A percentile compares a stretch with the other conserved stretches of the same genome.
These are phyloP conservation scores for Conus betulinus DNA, from an alignment of 1,140 invertebrate genomes.

Conservation along the genomic window DNA sequence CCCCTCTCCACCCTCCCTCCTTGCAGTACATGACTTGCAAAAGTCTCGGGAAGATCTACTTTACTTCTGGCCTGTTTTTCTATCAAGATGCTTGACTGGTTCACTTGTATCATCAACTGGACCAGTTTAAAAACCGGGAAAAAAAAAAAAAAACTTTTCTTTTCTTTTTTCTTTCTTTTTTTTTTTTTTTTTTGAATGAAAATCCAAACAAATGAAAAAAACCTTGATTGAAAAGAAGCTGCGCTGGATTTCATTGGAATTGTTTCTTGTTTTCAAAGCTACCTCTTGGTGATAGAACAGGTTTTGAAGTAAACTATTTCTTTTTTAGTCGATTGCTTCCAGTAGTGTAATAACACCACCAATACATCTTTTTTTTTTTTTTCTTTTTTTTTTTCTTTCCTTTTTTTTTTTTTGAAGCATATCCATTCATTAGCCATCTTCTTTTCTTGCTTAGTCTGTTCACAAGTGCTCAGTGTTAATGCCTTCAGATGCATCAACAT, in stretches of 20 bases:
- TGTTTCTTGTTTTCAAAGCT: too few relatives aligned
- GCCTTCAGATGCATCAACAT: neutral
- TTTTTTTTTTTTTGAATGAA: neutral
- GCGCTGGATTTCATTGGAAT: too few relatives aligned
- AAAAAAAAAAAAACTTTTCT: too few relatives aligned
- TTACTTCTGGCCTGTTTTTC: neutral
- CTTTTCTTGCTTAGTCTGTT: neutral
- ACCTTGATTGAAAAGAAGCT: too few relatives aligned
- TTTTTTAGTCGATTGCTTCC: constrained; percentile 3
- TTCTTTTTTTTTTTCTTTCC: too few relatives aligned
- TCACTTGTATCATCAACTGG: too few relatives aligned
- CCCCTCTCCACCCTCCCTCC: too few relatives aligned
- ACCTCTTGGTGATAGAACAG: neutral
- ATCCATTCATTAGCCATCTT: neutral
- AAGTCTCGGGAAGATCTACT: neutral
- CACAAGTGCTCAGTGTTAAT: neutral
- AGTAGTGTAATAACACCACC: neutral
- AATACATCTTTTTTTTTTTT: neutral
- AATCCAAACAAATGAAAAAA: too few relatives aligned
- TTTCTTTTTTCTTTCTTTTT: neutral
- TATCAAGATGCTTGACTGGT: neutral
- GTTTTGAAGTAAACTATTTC: constrained; percentile 1
- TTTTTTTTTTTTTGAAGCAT: neutral
- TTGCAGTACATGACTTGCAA: too few relatives aligned
- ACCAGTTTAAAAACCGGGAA: too few relatives aligned